Evolutionary conservation across 2,797 vertebrate genomes (phyloP).

Genomic region (Macroramphosus scolopax): DNA sequence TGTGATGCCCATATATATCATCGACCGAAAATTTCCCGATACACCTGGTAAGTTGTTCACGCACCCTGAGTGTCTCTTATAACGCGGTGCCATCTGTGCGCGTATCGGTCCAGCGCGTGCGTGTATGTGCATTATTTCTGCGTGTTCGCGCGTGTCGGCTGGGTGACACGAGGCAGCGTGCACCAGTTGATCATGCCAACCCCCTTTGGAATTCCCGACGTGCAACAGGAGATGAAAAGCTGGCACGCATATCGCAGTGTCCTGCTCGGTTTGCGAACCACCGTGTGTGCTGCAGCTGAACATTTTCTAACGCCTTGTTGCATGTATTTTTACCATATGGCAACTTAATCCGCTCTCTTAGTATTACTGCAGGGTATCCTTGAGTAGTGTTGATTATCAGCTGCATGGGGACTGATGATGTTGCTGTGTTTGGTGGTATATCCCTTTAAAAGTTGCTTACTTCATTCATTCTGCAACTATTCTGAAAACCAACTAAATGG

Average conservation of each 20-base stretch:
- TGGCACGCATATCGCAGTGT: conserved; percentile 34
- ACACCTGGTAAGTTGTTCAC: conserved; percentile 79
- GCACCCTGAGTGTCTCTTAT: conserved; percentile 23
- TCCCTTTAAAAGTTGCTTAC: conserved; percentile 43
- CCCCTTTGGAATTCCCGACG: conserved; percentile 51
- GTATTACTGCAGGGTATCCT: not conserved
- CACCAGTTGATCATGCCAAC: conserved; percentile 66
- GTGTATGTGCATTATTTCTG: conserved; percentile 1
- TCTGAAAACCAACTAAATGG: too few species aligned
- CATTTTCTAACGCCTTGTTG: conserved; percentile 20
- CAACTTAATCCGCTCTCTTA: not conserved
- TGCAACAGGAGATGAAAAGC: conserved; percentile 70
- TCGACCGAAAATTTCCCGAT: conserved; percentile 83
- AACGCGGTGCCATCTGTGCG: conserved; percentile 42
- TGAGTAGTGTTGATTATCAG: not conserved
- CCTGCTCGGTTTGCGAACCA: conserved; percentile 8
- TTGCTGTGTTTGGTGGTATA: conserved; percentile 12
- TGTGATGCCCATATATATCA: conserved; percentile 86
- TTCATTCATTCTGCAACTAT: conserved; percentile 6
- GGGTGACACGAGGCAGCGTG: conserved; percentile 52
- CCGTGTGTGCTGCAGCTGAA: conserved; percentile 32
- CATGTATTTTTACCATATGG: conserved; percentile 10
- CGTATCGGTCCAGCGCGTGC: conserved; percentile 9
- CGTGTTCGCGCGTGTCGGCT: conserved; percentile 22
- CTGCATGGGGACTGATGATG: not conserved